Conservation (phyloP, 2,113 vertebrate species). For the Nesogale talazaci region DNA sequence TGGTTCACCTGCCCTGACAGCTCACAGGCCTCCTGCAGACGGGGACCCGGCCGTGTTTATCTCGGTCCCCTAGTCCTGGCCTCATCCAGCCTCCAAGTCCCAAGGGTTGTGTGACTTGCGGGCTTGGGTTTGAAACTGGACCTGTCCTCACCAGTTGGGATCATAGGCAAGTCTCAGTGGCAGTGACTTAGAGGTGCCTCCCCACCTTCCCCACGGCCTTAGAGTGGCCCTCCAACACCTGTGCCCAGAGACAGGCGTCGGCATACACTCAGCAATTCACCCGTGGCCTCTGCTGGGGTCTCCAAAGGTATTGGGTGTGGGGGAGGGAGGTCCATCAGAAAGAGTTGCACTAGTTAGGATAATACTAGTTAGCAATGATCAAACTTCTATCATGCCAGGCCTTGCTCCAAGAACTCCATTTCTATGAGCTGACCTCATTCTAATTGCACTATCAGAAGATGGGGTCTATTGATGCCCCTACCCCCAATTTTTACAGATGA, state of each 20-base stretch:
- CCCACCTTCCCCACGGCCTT: fast-evolving
- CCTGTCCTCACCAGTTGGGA: not conserved
- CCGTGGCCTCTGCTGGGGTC: not conserved
- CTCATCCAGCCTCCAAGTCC: not conserved
- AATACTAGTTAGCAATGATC: too few species aligned
- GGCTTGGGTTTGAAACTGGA: not conserved
- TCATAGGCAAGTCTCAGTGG: not conserved
- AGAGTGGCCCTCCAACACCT: not conserved
- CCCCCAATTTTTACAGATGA: not conserved
- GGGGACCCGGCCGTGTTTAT: fast-evolving
- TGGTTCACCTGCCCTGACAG: not conserved
- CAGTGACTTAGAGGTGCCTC: not conserved
- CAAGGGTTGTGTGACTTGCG: not conserved
- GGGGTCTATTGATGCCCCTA: not conserved
- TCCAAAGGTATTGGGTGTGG: too few species aligned
- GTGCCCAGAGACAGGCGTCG: not conserved
- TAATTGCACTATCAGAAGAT: not conserved
- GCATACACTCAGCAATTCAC: not conserved
- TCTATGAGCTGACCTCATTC: not conserved
- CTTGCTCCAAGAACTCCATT: not conserved
- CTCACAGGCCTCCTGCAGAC: not conserved
- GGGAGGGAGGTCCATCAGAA: too few species aligned
- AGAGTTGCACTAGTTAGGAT: too few species aligned
- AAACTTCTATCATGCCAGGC: too few species aligned
- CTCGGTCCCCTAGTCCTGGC: not conserved